These are phyloP conservation scores for Clarias gariepinus DNA, from an alignment of 2,113 vertebrate species.

Conservation along the genomic window DNA sequence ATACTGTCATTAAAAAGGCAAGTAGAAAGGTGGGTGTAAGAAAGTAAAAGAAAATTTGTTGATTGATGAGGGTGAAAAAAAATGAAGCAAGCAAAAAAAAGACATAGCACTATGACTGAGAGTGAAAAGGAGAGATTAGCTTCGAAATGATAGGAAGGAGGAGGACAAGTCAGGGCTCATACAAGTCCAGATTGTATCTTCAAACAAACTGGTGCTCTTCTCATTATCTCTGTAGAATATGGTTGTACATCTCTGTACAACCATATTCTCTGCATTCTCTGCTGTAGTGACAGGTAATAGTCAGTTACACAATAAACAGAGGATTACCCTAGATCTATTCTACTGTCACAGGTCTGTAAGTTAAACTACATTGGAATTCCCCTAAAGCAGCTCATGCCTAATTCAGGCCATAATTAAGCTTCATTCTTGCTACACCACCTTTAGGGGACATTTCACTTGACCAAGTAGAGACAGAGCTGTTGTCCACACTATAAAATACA, in stretches of 20 bases:
- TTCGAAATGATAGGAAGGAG: background rate
- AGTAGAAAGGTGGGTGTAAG: constrained; percentile 25
- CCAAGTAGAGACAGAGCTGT: constrained; percentile 8
- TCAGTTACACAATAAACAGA: constrained; percentile 31
- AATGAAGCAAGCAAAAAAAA: constrained; percentile 23
- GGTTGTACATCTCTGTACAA: constrained; percentile 16
- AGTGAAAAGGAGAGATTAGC: constrained; percentile 4
- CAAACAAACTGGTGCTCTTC: background rate
- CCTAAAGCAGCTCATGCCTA: constrained; percentile 21
- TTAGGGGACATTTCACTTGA: constrained; percentile 20
- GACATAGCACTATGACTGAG: background rate
- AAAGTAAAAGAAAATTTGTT: constrained; percentile 19
- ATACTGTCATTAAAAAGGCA: constrained; percentile 57
- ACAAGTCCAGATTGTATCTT: constrained; percentile 6
- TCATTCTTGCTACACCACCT: background rate
- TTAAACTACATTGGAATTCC: constrained; percentile 21
- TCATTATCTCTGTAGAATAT: constrained; percentile 27
- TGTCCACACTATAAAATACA: constrained; percentile 20
- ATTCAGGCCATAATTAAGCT: constrained; percentile 25
- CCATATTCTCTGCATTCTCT: constrained; percentile 24
- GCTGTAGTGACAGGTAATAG: constrained; percentile 37
- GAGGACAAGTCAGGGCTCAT: constrained; percentile 40
- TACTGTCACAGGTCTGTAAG: background rate
- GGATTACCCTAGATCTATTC: constrained; percentile 33
- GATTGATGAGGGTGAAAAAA: constrained; percentile 23